Evolutionary conservation across 2,113 vertebrate genomes (phyloP), one percentile per base, ranked within the genome.

Genomic region (Tachysurus fulvidraco): DNA sequence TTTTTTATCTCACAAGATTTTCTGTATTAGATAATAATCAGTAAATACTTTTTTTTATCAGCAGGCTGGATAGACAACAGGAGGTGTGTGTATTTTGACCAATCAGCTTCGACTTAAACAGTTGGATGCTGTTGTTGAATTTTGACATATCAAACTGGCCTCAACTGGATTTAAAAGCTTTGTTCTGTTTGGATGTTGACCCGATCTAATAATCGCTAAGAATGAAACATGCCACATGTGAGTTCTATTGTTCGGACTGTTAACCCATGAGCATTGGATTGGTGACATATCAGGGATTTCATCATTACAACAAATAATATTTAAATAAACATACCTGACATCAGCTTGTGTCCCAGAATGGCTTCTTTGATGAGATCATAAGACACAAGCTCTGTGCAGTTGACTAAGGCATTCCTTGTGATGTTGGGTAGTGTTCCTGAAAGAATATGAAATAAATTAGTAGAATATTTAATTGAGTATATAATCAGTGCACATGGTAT

Each of bases 321-420:
- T 76, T 9, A 16, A 23, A 3, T 23, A 14, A 14, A 81, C 79
- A 13, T 90, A 97, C 96, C 96, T 93, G 96, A 95, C 89, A 98
- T 8, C 28, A 97, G 88, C 2, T 95, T 91, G 60, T 96, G 94
- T 88, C 83, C 94, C 41, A 98, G 95, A 67, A 97, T 94, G 84
- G 93, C 93, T 84, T 96, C 95, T 87, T 98, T 98, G 93, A 97
- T 97, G 71, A 97, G 90, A 84, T 97, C 96, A 4, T 97, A 97
- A 0, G 96, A 97, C 11, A 98, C 96, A 73, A 97, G 93, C 91
- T 98, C 96, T 74, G 96, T 95, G 88, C 96, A 97, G 92, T 96
- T 97, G 85, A 97, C 97, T 82, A 97, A 93, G 3, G 96, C 94
- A 21, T 96, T 98, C 87, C 96, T 95, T 12, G 95, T 94, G 91